Percentiles rank a stretch among this genome's conserved stretches.
Evolutionary conservation across 2,113 vertebrate genomes (phyloP).

Genomic region (Crypturellus undulatus): DNA sequence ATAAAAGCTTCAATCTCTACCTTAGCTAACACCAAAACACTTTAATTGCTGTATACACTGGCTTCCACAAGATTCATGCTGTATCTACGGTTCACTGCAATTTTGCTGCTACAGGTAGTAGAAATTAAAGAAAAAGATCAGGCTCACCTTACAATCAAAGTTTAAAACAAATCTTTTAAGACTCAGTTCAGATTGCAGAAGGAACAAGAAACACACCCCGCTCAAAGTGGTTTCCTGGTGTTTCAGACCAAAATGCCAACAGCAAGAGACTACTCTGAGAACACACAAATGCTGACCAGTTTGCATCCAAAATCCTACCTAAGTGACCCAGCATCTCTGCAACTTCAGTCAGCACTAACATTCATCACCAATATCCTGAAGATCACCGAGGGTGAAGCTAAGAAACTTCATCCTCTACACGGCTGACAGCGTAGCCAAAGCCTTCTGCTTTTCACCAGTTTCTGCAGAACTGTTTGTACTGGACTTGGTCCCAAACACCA

Average conservation of each 20-base stretch:
- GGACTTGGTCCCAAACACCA: neutral
- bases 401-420: neutral
- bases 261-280: neutral
- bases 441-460: neutral
- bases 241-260: neutral
- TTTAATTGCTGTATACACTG: neutral
- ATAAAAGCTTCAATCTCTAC: neutral
- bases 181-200: neutral
- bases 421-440: too few relatives aligned
- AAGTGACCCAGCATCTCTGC: too few relatives aligned
- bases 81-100: neutral
- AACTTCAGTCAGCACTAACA: neutral
- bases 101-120: neutral
- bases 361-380: neutral
- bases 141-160: neutral
- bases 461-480: neutral
- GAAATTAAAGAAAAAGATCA: neutral
- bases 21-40: neutral
- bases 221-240: neutral
- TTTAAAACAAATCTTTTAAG: neutral
- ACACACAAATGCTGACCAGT: neutral
- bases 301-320: too few relatives aligned
- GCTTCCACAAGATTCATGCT: neutral
- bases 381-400: neutral
- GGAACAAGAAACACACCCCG: neutral